Conservation (phyloP, 2,113 vertebrate species). For the Anoura caudifer region DNA sequence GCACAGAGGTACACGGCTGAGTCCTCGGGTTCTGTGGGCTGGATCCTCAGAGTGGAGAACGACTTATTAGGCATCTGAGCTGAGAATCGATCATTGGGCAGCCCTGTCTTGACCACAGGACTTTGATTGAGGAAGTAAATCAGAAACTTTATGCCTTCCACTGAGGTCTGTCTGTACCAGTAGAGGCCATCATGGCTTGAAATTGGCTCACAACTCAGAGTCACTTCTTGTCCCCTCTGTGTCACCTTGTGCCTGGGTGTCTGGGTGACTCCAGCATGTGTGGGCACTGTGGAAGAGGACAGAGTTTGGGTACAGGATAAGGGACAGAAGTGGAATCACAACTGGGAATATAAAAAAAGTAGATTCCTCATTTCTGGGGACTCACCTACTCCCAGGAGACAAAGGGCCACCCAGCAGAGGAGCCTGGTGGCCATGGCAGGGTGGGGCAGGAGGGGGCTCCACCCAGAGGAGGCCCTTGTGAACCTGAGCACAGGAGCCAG, state of each 20-base stretch:
- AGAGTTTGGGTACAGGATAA: background rate
- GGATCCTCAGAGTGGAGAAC: background rate
- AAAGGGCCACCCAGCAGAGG: too few species aligned
- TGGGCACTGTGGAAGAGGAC: background rate
- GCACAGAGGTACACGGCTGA: slow-evolving; percentile 17
- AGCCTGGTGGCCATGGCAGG: too few species aligned
- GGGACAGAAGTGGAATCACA: background rate
- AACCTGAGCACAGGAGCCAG: background rate
- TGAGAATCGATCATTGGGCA: background rate
- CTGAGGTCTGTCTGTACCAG: too few species aligned
- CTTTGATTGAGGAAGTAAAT: fast-evolving
- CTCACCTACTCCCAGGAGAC: too few species aligned
- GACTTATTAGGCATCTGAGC: fast-evolving
- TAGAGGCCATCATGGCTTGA: fast-evolving
- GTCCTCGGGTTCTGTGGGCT: background rate
- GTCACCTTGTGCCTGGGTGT: background rate
- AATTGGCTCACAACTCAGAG: background rate
- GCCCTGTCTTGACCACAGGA: fast-evolving
- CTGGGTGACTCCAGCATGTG: background rate
- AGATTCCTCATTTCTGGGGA: too few species aligned
- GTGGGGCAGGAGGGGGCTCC: background rate
- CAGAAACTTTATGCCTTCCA: too few species aligned
- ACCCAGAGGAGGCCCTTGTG: background rate
- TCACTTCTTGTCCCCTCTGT: background rate
- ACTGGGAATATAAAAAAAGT: background rate